These are phyloP conservation scores for Drosophila hawaiiensis DNA, from an alignment of 2,888 invertebrate species.

Conservation along the genomic window DNA sequence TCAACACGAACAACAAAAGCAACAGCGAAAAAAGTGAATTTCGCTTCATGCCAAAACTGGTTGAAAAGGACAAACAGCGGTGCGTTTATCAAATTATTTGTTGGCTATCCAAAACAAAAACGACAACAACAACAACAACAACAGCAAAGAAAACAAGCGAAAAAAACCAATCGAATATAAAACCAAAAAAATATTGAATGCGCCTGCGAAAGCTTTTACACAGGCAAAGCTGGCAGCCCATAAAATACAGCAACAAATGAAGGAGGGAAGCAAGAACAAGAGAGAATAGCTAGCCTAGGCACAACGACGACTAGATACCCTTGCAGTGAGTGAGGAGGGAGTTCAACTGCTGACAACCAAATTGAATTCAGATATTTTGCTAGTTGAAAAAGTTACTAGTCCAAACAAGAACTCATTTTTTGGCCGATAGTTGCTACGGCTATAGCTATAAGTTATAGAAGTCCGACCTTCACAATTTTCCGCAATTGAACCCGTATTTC, in stretches of 20 bases:
- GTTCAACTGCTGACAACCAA: background rate
- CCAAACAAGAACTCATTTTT: background rate
- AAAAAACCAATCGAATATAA: conserved; percentile 4
- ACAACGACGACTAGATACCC: background rate
- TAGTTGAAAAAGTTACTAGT: background rate
- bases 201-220: conserved; percentile 34
- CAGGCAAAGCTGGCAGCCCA: conserved; percentile 16
- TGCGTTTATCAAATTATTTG: conserved; percentile 64
- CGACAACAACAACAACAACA: background rate
- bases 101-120: conserved; percentile 22
- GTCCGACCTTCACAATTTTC: no score
- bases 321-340: accelerated
- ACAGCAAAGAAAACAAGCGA: background rate
- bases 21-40: conserved; percentile 39
- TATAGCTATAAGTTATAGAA: background rate
- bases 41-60: conserved; percentile 49
- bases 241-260: conserved; percentile 17
- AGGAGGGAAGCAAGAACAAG: background rate
- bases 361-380: background rate
- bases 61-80: conserved; percentile 54
- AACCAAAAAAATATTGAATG: conserved; percentile 23
- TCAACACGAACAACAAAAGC: conserved; percentile 51
- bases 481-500: background rate
- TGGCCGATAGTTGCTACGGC: background rate
- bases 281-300: background rate